A percentile compares a stretch with the other conserved stretches of the same genome.
phyloP scores from a whole-genome alignment of 2,113 vertebrate species.

The Rousettus leschenaultii region DNA sequence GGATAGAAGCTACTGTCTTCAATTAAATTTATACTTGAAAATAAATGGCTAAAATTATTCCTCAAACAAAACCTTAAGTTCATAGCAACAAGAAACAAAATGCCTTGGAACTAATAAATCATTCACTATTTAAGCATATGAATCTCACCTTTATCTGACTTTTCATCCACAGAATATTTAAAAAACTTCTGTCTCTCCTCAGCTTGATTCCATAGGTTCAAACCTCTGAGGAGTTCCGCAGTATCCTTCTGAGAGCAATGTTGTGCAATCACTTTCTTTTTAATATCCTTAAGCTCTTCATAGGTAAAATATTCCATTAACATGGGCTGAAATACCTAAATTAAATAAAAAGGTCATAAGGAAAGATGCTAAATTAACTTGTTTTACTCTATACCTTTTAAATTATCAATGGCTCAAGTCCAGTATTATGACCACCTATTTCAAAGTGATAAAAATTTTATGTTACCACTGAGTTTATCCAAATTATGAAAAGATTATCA shows the following conservation, averaged over 20 bases:
- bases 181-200: constrained; percentile 95
- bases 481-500: not conserved
- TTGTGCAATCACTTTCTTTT: constrained; percentile 97
- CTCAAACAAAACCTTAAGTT: constrained; percentile 29
- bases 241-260: constrained; percentile 92
- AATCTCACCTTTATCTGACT: constrained; percentile 90
- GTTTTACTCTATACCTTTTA: not conserved
- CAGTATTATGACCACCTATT: not conserved
- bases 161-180: constrained; percentile 96
- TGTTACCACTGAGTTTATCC: not conserved
- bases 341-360: constrained; percentile 33
- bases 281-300: constrained; percentile 98
- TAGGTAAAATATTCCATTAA: constrained; percentile 99
- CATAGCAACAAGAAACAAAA: not conserved
- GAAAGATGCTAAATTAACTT: not conserved
- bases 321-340: constrained; percentile 98
- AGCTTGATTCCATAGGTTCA: constrained; percentile 92
- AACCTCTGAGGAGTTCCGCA: constrained; percentile 89
- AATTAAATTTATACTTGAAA: constrained; percentile 20
- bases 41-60: constrained; percentile 17
- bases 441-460: not conserved
- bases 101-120: not conserved
- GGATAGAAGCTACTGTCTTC: not conserved
- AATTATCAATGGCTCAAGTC: not conserved
- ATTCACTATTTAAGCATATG: not conserved